Evolutionary conservation across 2,797 vertebrate genomes (phyloP).

Genomic region (Ctenosaura bakeri): DNA sequence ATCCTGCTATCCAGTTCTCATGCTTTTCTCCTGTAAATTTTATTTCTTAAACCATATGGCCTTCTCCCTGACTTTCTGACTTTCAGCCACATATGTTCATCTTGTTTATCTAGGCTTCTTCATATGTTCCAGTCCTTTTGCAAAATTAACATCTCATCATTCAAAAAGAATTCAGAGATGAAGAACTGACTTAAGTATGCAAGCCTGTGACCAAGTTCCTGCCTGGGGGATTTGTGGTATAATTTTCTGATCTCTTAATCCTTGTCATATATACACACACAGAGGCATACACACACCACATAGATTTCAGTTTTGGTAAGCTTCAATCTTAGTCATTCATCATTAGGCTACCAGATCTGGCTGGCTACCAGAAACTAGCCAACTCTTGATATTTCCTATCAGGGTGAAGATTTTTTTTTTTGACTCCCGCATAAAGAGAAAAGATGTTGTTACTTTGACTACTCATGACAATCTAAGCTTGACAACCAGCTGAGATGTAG

Average conservation of each 20-base stretch:
- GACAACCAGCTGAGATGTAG: constrained; percentile 40
- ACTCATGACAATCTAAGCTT: constrained; percentile 29
- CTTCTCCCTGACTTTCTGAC: not conserved
- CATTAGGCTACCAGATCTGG: not conserved
- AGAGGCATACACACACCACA: too few relatives aligned
- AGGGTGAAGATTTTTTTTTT: not conserved
- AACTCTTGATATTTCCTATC: not conserved
- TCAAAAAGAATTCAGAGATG: not conserved
- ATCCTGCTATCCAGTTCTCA: not conserved
- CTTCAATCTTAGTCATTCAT: not conserved
- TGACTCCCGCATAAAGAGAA: not conserved
- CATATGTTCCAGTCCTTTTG: not conserved
- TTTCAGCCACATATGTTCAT: not conserved
- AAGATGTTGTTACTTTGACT: constrained; percentile 9
- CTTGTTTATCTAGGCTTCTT: not conserved
- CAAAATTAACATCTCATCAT: not conserved
- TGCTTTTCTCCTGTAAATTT: not conserved
- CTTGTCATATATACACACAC: not conserved
- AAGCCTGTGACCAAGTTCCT: not conserved
- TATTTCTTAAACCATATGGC: not conserved
- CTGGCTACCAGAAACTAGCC: not conserved
- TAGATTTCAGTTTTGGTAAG: not conserved
- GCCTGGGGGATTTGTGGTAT: not conserved
- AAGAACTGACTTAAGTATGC: not conserved
- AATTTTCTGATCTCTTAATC: not conserved